Conservation (phyloP, 2,797 vertebrate genomes). For the Bufotes viridis region DNA sequence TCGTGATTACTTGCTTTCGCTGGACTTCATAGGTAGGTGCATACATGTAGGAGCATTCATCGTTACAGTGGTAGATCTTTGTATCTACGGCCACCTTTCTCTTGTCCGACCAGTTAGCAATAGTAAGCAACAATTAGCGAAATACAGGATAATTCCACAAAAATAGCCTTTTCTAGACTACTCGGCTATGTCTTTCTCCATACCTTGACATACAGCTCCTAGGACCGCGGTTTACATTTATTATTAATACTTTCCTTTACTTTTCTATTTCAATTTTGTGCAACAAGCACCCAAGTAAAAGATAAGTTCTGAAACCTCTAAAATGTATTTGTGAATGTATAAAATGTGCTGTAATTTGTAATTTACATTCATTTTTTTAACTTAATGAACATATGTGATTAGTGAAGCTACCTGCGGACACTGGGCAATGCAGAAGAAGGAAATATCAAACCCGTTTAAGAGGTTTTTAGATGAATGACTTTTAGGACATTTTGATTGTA, state of each 20-base stretch:
- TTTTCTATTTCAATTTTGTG: slow-evolving; percentile 23
- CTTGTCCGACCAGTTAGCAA: slow-evolving; percentile 12
- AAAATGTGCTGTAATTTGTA: slow-evolving; percentile 20
- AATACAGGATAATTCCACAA: neutral
- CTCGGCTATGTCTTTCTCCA: neutral
- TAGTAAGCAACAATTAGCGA: neutral
- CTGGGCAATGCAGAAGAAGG: neutral
- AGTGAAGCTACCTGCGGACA: neutral
- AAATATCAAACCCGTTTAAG: neutral
- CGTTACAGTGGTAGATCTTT: neutral
- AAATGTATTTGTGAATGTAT: slow-evolving; percentile 33
- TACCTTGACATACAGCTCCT: neutral
- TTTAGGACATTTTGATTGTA: neutral
- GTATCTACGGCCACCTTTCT: neutral
- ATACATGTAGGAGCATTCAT: too few relatives aligned
- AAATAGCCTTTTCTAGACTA: neutral
- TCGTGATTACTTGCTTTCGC: too few relatives aligned
- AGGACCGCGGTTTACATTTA: neutral
- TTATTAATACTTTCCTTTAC: neutral
- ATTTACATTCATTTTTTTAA: neutral
- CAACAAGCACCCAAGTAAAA: neutral
- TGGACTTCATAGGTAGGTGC: neutral
- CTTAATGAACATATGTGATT: neutral
- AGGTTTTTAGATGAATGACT: neutral
- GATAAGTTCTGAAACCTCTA: neutral